phyloP scores from a whole-genome alignment of 2,113 vertebrate genomes.

The Dipodomys spectabilis region DNA sequence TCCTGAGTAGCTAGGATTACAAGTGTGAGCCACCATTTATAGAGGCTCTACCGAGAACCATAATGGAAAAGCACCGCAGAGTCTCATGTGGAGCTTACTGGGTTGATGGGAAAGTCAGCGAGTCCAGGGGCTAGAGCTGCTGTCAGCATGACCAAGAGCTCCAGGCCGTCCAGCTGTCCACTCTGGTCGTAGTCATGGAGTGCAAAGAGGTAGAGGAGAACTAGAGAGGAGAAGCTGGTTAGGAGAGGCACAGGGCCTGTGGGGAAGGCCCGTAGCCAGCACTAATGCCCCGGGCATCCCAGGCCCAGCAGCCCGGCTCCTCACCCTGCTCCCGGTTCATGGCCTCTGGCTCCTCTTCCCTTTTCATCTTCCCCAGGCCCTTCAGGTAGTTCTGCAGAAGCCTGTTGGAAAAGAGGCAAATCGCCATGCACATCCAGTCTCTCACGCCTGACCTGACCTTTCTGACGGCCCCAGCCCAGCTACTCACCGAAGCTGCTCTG shows the following conservation, averaged over 20 bases:
- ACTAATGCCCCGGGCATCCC: background rate
- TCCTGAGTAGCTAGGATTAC: too few species aligned
- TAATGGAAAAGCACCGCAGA: background rate
- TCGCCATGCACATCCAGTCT: background rate
- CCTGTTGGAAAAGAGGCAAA: conserved; percentile 77
- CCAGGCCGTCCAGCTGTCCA: conserved; percentile 91
- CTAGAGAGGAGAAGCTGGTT: conserved; percentile 79
- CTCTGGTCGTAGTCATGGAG: conserved; percentile 92
- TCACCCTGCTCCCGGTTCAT: conserved; percentile 92
- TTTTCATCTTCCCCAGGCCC: conserved; percentile 75
- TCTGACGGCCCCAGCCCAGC: background rate
- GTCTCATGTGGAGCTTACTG: conserved; percentile 57
- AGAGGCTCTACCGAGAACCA: background rate
- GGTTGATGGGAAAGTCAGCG: conserved; percentile 47
- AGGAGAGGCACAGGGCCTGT: background rate
- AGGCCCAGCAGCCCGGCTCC: background rate
- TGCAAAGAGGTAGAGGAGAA: conserved; percentile 91
- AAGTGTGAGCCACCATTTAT: background rate
- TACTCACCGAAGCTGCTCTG: conserved; percentile 79
- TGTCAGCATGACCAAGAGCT: conserved; percentile 91
- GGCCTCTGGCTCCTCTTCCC: conserved; percentile 78
- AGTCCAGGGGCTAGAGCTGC: conserved; percentile 81
- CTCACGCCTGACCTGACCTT: background rate
- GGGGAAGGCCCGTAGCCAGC: background rate
- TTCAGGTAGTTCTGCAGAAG: conserved; percentile 86